These are phyloP conservation scores for Spea multiplicata DNA, from an alignment of 2,113 vertebrate species.

Conservation along the genomic window DNA sequence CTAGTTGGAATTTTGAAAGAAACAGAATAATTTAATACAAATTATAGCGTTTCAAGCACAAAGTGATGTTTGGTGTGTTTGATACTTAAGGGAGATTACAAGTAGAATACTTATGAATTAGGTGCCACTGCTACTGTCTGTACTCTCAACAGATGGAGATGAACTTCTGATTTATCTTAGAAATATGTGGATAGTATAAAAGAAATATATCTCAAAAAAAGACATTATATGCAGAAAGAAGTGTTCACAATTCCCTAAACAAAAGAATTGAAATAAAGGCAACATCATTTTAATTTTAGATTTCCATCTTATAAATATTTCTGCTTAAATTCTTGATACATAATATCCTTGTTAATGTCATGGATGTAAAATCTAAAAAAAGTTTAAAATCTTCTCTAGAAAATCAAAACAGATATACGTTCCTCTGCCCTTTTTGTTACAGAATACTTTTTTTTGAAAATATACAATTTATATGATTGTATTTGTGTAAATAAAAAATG, in stretches of 20 bases:
- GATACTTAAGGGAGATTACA: conserved; percentile 64
- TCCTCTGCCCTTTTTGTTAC: too few relatives aligned
- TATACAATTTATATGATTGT: too few relatives aligned
- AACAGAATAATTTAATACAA: conserved; percentile 66
- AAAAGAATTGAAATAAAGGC: conserved; percentile 42
- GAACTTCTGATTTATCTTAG: conserved; percentile 68
- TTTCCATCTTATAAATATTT: conserved; percentile 40
- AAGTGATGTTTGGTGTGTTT: conserved; percentile 63
- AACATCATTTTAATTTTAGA: conserved; percentile 32
- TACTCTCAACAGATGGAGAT: conserved; percentile 67
- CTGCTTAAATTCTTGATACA: conserved; percentile 28
- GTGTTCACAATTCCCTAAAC: conserved; percentile 65
- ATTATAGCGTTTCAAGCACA: conserved; percentile 59
- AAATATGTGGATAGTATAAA: conserved; percentile 66
- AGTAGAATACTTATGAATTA: conserved; percentile 69
- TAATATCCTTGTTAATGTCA: conserved; percentile 29
- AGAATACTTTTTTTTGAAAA: too few relatives aligned
- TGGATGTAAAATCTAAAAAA: conserved; percentile 11
- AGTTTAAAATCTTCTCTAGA: neutral
- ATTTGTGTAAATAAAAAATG: too few relatives aligned
- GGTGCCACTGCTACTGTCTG: conserved; percentile 65
- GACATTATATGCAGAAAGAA: conserved; percentile 67
- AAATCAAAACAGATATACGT: neutral
- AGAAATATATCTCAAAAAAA: conserved; percentile 59
- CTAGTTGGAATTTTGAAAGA: conserved; percentile 42